Percentiles rank a stretch among this genome's conserved stretches.
These are phyloP conservation scores for Drosophila athabasca DNA, from an alignment of 1,140 invertebrate genomes.

Conservation along the genomic window DNA sequence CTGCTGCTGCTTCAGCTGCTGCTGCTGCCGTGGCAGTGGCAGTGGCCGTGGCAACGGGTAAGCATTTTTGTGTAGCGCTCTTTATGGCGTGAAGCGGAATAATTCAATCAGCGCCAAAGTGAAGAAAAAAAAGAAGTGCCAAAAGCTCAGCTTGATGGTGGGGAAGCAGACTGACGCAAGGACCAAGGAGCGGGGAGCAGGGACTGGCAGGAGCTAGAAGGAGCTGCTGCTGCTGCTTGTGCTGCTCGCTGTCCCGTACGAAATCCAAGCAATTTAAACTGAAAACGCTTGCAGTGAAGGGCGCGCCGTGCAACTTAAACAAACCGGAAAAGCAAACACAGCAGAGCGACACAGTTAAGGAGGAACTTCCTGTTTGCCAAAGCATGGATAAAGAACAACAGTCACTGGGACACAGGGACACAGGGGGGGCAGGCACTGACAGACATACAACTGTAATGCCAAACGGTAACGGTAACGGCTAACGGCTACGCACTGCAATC, in stretches of 20 bases:
- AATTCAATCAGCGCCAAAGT: constrained; percentile 72
- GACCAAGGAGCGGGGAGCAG: neutral
- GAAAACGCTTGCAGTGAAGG: constrained; percentile 71
- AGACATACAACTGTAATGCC: constrained; percentile 32
- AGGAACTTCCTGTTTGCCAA: constrained; percentile 72
- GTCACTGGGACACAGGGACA: too few species aligned
- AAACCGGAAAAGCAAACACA: constrained; percentile 80
- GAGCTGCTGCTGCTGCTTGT: too few species aligned
- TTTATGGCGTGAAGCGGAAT: constrained; percentile 79
- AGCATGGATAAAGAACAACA: constrained; percentile 49
- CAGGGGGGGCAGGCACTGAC: constrained; percentile 29
- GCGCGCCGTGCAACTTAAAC: constrained; percentile 78
- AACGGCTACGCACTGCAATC: constrained; percentile 43
- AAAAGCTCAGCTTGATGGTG: constrained; percentile 45
- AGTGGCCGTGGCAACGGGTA: neutral
- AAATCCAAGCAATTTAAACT: constrained; percentile 79
- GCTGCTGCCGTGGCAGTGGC: neutral
- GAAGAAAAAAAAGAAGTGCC: constrained; percentile 47
- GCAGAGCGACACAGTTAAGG: constrained; percentile 75
- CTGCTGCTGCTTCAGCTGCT: constrained; percentile 6
- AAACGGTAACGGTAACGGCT: constrained; percentile 16
- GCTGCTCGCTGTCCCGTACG: constrained; percentile 6
- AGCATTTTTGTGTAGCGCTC: constrained; percentile 51
- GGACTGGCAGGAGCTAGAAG: too few species aligned
- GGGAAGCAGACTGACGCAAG: neutral